Base-by-base conservation (phyloP, 2,888 invertebrate species). In the Tachina fera region DNA sequence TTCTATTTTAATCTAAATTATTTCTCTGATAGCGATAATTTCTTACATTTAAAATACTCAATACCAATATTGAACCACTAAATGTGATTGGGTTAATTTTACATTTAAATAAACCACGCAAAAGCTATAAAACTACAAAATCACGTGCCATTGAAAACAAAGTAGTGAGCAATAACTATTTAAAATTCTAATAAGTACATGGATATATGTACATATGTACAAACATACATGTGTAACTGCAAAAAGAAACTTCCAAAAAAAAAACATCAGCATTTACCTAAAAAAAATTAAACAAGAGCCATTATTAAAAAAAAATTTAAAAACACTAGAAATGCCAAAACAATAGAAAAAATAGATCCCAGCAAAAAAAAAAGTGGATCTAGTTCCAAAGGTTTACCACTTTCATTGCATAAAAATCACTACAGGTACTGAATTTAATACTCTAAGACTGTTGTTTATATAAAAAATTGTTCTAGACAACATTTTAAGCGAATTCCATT, bases 101-200 rank as follows among this genome's bases (percentile, higher is more conserved):
- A 13, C 19, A 19, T 4, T 1, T 3, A 11, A 70, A 49, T 51
- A 43, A 70, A 9, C 13, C n/a, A n/a, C 39, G 9, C 75, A 53
- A 72, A 79, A 76, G 49, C 61, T 56, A 70, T 56, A 85, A 84
- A 85, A 71, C 41, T 71, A 51, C 10, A 56, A 71, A 75, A 85
- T 70, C 85, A 86, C 85, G 85, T 86, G 75, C 79, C 65, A 75
- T 75, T 67, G 41, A 41, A n/a, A 74, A 60, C 71, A 65, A 49
- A 61, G 53, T 86, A 76, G 86, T 67, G 83, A 83, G 67, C 41
- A 71, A 39, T 79, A 53, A 70, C 75, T 83, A 86, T 65, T 45
- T 53, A 8, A 72, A 53, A 68, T 22, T 80, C 45, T 75, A 31
- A 31, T 31, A 31, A 6, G 31, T 31, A 6, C 31, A 31, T 31